These are phyloP conservation scores for Argyrosomus japonicus DNA, from an alignment of 2,113 vertebrate species.

Conservation along the genomic window DNA sequence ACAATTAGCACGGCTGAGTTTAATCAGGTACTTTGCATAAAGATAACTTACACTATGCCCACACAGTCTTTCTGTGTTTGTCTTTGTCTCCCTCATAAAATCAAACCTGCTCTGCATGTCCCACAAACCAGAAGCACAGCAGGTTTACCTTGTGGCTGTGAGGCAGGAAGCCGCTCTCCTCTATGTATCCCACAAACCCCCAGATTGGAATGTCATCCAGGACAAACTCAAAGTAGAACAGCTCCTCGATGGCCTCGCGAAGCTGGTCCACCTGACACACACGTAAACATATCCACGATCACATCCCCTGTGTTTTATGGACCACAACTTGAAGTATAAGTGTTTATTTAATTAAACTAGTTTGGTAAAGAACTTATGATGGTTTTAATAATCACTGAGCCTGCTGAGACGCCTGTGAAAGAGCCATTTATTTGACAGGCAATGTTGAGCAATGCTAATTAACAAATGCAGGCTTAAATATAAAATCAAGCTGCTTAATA, in stretches of 20 bases:
- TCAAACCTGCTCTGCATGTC: not conserved
- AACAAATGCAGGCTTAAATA: not conserved
- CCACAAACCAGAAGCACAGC: not conserved
- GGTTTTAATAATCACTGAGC: not conserved
- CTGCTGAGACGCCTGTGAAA: not conserved
- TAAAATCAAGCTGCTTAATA: not conserved
- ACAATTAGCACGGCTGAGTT: not conserved
- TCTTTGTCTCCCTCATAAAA: not conserved
- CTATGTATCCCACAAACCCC: slow-evolving; percentile 94
- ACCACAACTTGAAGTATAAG: not conserved
- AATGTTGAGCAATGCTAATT: not conserved
- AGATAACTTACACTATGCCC: not conserved
- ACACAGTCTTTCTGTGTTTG: not conserved
- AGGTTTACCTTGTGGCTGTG: slow-evolving; percentile 88
- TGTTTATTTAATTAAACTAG: not conserved
- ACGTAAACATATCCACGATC: not conserved
- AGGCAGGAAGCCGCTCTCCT: slow-evolving; percentile 93
- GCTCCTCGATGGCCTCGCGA: slow-evolving; percentile 91
- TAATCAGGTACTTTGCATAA: slow-evolving; percentile 14
- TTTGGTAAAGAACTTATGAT: not conserved
- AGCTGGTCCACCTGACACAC: slow-evolving; percentile 87
- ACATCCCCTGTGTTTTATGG: not conserved
- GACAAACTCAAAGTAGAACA: slow-evolving; percentile 96
- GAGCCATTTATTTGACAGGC: not conserved
- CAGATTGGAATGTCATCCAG: slow-evolving; percentile 92